A percentile compares a stretch with the other conserved stretches of the same genome.
phyloP scores from a whole-genome alignment of 2,797 vertebrate genomes.

The Amniataba percoides region DNA sequence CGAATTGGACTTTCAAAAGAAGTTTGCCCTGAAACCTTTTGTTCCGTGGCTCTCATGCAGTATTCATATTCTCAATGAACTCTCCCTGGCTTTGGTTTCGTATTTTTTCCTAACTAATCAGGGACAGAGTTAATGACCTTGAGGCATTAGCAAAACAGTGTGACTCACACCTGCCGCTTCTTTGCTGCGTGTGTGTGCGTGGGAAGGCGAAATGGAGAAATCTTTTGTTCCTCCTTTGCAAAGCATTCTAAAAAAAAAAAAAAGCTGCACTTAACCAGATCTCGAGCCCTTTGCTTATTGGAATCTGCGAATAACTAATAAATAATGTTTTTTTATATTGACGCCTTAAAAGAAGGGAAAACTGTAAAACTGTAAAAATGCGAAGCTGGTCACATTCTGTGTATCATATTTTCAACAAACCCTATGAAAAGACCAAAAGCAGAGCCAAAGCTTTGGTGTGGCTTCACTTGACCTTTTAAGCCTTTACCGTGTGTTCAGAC shows the following conservation, averaged over 20 bases:
- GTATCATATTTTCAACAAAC: background rate
- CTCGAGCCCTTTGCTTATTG: background rate
- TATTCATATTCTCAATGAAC: constrained; percentile 74
- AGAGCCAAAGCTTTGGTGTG: background rate
- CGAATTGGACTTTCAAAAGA: constrained; percentile 68
- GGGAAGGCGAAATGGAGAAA: constrained; percentile 1
- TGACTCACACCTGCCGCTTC: constrained; percentile 58
- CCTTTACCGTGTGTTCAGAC: background rate
- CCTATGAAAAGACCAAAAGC: background rate
- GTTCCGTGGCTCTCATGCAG: constrained; percentile 68
- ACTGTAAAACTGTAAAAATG: background rate
- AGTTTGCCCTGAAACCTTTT: constrained; percentile 75
- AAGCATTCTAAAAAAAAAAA: background rate
- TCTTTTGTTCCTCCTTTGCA: background rate
- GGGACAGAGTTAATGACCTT: constrained; percentile 71
- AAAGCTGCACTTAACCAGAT: background rate
- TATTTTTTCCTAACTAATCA: constrained; percentile 62
- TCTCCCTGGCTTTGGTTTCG: constrained; percentile 43
- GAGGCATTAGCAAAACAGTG: constrained; percentile 64
- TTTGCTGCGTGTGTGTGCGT: constrained; percentile 12
- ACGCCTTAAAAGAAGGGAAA: background rate
- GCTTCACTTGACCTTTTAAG: background rate
- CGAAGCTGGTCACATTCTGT: background rate
- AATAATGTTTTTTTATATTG: background rate
- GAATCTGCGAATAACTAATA: background rate